Percentiles rank a stretch among this genome's conserved stretches.
Conservation (phyloP, 2,113 vertebrate species). For the Lycocorax pyrrhopterus region DNA sequence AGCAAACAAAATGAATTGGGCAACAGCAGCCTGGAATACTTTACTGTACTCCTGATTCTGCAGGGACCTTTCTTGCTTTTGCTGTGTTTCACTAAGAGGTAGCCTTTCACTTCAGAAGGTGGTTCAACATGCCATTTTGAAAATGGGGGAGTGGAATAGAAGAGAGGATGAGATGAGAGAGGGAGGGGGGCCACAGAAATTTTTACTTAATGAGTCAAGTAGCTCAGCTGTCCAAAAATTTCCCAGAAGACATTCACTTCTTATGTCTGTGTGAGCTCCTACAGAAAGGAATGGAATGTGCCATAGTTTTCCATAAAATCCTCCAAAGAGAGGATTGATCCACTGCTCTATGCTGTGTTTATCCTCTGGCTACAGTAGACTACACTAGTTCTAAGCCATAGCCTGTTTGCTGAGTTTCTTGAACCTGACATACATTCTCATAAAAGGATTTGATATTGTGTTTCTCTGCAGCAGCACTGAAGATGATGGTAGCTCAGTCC, state of each 20-base stretch:
- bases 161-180: not conserved
- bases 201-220: constrained; percentile 13
- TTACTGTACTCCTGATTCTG: not conserved
- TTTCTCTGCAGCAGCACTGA: not conserved
- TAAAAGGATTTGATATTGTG: not conserved
- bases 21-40: not conserved
- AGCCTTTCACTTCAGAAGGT: not conserved
- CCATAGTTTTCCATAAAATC: not conserved
- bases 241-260: not conserved
- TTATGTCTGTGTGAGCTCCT: constrained; percentile 16
- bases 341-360: not conserved
- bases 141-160: not conserved
- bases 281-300: constrained; percentile 25
- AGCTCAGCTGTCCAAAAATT: constrained; percentile 8
- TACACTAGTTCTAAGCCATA: not conserved
- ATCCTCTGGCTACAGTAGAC: not conserved
- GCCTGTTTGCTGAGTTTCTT: not conserved
- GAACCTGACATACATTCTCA: not conserved
- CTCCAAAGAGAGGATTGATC: not conserved
- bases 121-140: not conserved
- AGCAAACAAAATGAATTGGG: not conserved
- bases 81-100: not conserved
- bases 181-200: not conserved
- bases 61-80: not conserved
- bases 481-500: not conserved